phyloP scores from a whole-genome alignment of 2,113 vertebrate species.

The Proteles cristata region DNA sequence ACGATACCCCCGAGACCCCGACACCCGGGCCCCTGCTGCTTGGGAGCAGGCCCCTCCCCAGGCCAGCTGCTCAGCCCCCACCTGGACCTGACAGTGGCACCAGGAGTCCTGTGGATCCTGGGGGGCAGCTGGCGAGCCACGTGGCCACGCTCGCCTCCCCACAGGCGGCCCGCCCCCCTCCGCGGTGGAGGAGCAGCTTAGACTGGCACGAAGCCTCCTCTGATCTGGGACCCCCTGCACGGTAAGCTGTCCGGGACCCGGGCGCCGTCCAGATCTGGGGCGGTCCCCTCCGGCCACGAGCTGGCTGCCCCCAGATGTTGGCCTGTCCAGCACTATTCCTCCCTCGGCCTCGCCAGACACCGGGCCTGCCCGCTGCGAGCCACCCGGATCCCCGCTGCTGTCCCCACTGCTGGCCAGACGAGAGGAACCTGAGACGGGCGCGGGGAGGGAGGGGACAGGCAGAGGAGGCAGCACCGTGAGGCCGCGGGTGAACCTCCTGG shows the following conservation, averaged over 20 bases:
- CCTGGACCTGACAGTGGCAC: neutral
- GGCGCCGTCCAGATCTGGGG: neutral
- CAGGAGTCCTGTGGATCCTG: too few relatives aligned
- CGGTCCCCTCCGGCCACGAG: neutral
- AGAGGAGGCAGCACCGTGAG: neutral
- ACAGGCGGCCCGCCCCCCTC: neutral
- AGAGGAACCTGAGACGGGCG: neutral
- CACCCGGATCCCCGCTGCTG: accelerated
- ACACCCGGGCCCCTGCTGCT: neutral
- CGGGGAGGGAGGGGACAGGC: neutral
- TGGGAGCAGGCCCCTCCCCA: neutral
- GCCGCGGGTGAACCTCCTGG: neutral
- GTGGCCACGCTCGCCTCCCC: neutral
- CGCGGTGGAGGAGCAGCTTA: neutral
- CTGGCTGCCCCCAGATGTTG: neutral
- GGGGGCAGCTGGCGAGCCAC: neutral
- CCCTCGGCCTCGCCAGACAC: neutral
- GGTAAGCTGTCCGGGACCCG: neutral
- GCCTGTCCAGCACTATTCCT: neutral
- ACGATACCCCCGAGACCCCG: neutral
- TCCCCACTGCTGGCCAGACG: neutral
- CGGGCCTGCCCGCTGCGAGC: neutral
- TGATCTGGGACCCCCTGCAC: neutral
- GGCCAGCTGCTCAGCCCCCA: neutral
- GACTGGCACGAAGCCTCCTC: neutral